Base-by-base conservation (phyloP, 2,113 vertebrate genomes). In the Pheucticus melanocephalus region DNA sequence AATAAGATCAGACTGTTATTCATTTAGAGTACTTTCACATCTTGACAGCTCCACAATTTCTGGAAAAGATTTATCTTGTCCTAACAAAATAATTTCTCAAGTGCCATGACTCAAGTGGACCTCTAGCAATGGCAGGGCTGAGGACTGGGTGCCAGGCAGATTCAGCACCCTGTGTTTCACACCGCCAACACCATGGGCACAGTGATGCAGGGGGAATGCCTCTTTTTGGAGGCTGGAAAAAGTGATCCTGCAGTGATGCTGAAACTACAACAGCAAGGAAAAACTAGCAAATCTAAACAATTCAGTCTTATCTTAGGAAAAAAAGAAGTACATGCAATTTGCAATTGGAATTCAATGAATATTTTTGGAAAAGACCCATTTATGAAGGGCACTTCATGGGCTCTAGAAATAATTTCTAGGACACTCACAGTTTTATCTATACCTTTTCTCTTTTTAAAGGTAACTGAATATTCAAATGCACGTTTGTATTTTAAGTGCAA, bases 381-480 rank as follows among this genome's bases (percentile, higher is more conserved):
- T 75, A 73, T 14, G 47, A 92, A 87, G 65, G 89, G 30, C 68
- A 83, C 51, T 53, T 84, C 2, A 25, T 33, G 60, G 47, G 54
- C 51, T 76, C 71, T 83, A 42, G 27, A 90, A 87, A 94, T 44
- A 84, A 95, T 71, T 92, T 68, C 71, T 69, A 80, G 95, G n/a
- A 48, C 83, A 94, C 82, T 87, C 39, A 73, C 48, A 79, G 33
- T 88, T 44, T 40, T 80, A 91, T 92, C 96, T 96, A 94, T 88
- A 90, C 77, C 48, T 94, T 95, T 97, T 84, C 89, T 77, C 48
- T 85, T 96, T 95, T 83, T 73, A 94, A 93, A 94, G n/a, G 88
- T 90, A 97, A 93, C 69, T 96, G 92, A 97, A 97, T 97, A 97
- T 96, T 97, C 95, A 98, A 97, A 97, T 51, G 61, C 63, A 90